These are phyloP conservation scores for Seriola quinqueradiata DNA, from an alignment of 2,113 vertebrate species.

Conservation along the genomic window DNA sequence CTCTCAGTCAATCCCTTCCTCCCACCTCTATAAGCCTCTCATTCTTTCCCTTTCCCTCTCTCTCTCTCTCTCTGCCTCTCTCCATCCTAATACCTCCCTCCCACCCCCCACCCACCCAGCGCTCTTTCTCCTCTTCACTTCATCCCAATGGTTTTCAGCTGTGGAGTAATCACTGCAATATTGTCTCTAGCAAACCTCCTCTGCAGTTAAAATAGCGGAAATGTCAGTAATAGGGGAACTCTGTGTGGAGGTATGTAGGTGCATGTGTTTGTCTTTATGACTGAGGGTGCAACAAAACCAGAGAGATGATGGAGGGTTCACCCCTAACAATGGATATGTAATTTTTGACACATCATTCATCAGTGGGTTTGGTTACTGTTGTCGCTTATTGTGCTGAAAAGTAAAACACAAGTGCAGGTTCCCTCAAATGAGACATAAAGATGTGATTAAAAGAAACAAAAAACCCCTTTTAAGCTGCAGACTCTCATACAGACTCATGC, in stretches of 20 bases:
- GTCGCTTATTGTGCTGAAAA: constrained; percentile 2
- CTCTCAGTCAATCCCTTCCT: not conserved
- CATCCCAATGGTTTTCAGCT: constrained; percentile 80
- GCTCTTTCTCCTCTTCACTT: constrained; percentile 67
- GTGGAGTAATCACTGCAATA: constrained; percentile 76
- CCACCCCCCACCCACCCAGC: constrained; percentile 10
- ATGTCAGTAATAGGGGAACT: constrained; percentile 47
- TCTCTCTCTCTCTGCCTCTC: not conserved
- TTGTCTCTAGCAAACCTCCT: constrained; percentile 57
- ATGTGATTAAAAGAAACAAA: constrained; percentile 7
- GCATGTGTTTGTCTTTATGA: constrained; percentile 47
- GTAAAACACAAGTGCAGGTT: constrained; percentile 1
- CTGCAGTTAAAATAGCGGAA: constrained; percentile 58
- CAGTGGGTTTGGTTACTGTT: not conserved
- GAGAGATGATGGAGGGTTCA: constrained; percentile 21
- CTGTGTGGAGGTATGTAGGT: constrained; percentile 47
- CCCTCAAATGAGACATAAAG: not conserved
- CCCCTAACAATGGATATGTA: not conserved
- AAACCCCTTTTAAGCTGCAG: not conserved
- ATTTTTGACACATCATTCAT: not conserved
- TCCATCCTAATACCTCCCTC: constrained; percentile 4
- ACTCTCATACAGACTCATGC: constrained; percentile 7
- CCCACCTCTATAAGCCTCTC: not conserved
- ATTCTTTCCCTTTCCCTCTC: constrained; percentile 24
- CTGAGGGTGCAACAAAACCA: not conserved